Conservation (phyloP, 2,888 invertebrate species). For the Biston stratarius region DNA sequence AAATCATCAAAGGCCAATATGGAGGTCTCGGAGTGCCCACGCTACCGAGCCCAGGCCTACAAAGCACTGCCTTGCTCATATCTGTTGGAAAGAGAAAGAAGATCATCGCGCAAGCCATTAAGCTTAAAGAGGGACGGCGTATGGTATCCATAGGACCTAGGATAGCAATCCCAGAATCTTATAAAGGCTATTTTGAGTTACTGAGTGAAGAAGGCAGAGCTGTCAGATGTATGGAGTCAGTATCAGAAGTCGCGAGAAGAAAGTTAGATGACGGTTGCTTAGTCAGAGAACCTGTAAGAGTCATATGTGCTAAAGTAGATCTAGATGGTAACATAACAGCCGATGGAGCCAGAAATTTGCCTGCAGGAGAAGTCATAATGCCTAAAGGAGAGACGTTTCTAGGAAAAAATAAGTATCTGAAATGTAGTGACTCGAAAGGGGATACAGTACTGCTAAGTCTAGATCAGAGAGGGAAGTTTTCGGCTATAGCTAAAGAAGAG, state of each 20-base stretch:
- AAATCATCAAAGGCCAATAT: constrained; percentile 97
- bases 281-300: constrained; percentile 92
- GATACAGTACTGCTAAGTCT: constrained; percentile 93
- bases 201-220: constrained; percentile 97
- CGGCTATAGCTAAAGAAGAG: constrained; percentile 96
- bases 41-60: constrained; percentile 93
- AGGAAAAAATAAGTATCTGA: constrained; percentile 92
- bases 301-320: constrained; percentile 88
- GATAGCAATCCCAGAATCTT: constrained; percentile 95
- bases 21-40: constrained; percentile 96
- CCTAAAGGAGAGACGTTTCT: constrained; percentile 90
- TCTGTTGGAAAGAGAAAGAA: constrained; percentile 95
- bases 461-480: constrained; percentile 96
- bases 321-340: constrained; percentile 88
- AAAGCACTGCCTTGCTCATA: constrained; percentile 94
- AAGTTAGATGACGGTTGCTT: constrained; percentile 91
- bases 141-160: constrained; percentile 93
- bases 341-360: constrained; percentile 90
- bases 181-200: constrained; percentile 97
- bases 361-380: constrained; percentile 94
- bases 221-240: constrained; percentile 95
- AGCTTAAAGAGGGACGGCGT: constrained; percentile 95
- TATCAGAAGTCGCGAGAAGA: constrained; percentile 92
- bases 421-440: constrained; percentile 94
- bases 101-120: constrained; percentile 95